phyloP scores from a whole-genome alignment of 2,797 vertebrate species.

The Parambassis ranga region DNA sequence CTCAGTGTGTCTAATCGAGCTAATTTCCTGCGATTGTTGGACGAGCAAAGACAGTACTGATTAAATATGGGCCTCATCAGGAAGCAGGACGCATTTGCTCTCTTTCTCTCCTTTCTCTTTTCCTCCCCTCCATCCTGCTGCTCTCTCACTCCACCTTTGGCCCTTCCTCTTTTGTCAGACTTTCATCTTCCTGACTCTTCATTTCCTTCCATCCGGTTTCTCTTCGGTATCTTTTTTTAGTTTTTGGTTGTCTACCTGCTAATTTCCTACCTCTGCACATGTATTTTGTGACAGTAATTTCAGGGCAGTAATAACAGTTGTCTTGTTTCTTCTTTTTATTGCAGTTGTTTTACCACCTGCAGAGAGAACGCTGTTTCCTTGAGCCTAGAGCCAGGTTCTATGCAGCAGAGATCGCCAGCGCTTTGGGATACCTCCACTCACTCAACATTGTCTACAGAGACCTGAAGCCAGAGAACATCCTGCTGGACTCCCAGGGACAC shows the following conservation, averaged over 20 bases:
- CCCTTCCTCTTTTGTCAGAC: constrained; percentile 34
- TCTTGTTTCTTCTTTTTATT: not conserved
- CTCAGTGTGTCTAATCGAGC: constrained; percentile 67
- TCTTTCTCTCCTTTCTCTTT: constrained; percentile 50
- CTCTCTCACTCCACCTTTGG: constrained; percentile 36
- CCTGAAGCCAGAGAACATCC: constrained; percentile 98
- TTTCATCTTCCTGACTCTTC: constrained; percentile 36
- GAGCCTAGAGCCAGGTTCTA: constrained; percentile 97
- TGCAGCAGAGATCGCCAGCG: constrained; percentile 96
- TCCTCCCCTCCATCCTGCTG: constrained; percentile 26
- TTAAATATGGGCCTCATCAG: constrained; percentile 78
- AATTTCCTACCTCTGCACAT: not conserved
- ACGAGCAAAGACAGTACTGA: constrained; percentile 76
- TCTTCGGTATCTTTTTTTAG: not conserved
- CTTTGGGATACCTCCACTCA: constrained; percentile 96
- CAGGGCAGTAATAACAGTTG: constrained; percentile 1
- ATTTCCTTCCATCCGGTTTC: constrained; percentile 37
- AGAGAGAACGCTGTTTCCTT: constrained; percentile 96
- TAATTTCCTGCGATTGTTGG: constrained; percentile 89
- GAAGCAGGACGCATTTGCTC: constrained; percentile 61
- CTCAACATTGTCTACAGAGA: constrained; percentile 98
- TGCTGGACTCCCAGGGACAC: constrained; percentile 96
- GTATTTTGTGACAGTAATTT: not conserved
- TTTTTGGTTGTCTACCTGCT: not conserved
- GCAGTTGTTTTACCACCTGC: constrained; percentile 99